Percentiles rank a stretch among this genome's conserved stretches.
Conservation (phyloP, 2,113 vertebrate genomes). For the Chloroceryle aenea region DNA sequence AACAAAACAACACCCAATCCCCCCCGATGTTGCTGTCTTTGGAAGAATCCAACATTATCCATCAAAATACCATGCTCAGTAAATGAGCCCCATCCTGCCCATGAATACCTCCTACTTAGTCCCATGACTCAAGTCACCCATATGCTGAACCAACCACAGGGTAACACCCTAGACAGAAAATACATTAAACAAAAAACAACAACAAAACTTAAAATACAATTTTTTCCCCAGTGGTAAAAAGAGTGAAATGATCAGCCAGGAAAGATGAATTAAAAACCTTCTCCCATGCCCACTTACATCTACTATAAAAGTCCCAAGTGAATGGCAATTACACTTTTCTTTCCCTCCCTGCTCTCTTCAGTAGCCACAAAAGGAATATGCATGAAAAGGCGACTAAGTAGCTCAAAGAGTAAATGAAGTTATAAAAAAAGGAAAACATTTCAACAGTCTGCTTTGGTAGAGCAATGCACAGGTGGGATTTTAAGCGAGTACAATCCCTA, state of each 20-base stretch:
- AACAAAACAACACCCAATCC: neutral
- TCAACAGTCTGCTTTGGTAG: neutral
- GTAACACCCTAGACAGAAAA: slow-evolving; percentile 24
- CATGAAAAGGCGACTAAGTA: neutral
- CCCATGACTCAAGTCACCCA: slow-evolving; percentile 27
- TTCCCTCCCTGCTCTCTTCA: neutral
- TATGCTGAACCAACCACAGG: neutral
- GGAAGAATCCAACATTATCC: neutral
- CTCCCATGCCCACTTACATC: neutral
- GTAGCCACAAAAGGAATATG: neutral
- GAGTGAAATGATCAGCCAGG: neutral
- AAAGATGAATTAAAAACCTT: neutral
- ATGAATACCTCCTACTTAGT: neutral
- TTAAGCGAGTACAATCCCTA: neutral
- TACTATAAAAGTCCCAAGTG: neutral
- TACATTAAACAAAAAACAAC: neutral
- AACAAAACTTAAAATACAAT: neutral
- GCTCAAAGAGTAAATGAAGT: neutral
- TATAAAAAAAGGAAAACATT: neutral
- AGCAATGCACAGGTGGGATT: neutral
- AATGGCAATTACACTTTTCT: neutral
- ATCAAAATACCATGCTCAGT: neutral
- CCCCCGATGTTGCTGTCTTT: neutral
- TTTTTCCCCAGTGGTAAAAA: neutral
- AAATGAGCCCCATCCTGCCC: neutral